Evolutionary conservation across 2,113 vertebrate genomes (phyloP), one percentile per base, ranked within the genome.

Genomic region (Elachura formosa): DNA sequence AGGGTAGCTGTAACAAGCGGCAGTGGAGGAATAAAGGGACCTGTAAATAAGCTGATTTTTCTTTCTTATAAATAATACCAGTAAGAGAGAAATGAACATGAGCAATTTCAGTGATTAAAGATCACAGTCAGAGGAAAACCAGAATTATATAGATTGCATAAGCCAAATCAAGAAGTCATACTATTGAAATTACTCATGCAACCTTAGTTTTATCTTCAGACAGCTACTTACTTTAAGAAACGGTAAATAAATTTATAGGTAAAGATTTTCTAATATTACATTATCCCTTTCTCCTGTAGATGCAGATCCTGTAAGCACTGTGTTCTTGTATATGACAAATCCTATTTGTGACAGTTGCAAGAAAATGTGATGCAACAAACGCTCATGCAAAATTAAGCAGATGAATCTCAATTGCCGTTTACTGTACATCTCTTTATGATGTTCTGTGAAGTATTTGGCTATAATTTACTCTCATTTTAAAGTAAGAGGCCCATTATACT

Each of bases 381-480:
- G 1, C 66, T 95, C 63, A 84, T 76, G 78, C 58, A 92, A 79
- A 92, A 87, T 96, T 89, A 61, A 91, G 61, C 52, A 91, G 74
- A 43, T 87, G 28, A 67, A 73, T 79, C 54, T 58, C 1, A 3
- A 41, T 31, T 93, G 33, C 59, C 25, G 11, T 94, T 96, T 93
- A 63, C 38, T 87, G 38, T 91, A 59, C 46, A 23, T 78, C 22
- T 82, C 66, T 91, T 87, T 91, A 28, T 73, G 34, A 62, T 46
- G 49, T 28, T 94, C 31, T 74, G 0, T 66, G 34, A 87, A 80
- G 41, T 85, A 73, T 79, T 91, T 79, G 52, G 58, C 62, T 91
- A 7, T 85, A 73, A 61, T 83, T 96, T 83, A 56, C 74, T 88
- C 46, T 43, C 14, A 23, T 90, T 93, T 79, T 90, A 88, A 88